A percentile compares a stretch with the other conserved stretches of the same genome.
Evolutionary conservation across 2,888 invertebrate genomes (phyloP).

Genomic region (Hipparchia semele): DNA sequence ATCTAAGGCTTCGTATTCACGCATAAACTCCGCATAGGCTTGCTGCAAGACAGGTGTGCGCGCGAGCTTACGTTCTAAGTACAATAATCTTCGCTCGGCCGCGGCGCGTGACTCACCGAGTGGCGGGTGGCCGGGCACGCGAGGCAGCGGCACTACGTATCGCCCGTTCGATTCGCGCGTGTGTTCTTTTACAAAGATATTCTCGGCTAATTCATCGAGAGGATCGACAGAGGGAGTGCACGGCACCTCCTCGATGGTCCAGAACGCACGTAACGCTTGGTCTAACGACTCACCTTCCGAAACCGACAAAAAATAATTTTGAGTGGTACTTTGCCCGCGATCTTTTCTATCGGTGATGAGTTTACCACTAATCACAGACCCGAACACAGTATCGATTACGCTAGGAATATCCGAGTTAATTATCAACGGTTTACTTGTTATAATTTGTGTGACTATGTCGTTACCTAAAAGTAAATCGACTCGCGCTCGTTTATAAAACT

Average conservation of each 20-base stretch:
- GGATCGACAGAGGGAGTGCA: not conserved
- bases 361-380: not conserved
- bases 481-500: too few relatives aligned
- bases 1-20: not conserved
- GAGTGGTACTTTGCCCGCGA: not conserved
- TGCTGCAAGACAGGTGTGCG: not conserved
- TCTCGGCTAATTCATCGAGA: not conserved
- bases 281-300: not conserved
- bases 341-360: not conserved
- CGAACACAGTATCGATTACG: not conserved
- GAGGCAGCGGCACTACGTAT: not conserved
- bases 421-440: too few relatives aligned
- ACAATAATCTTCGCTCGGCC: too few relatives aligned
- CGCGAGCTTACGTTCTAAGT: not conserved
- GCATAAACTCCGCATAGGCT: not conserved
- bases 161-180: constrained; percentile 1
- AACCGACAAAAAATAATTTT: not conserved
- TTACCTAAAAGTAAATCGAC: too few relatives aligned
- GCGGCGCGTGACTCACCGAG: not conserved
- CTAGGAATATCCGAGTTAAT: not conserved
- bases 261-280: not conserved
- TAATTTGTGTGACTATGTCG: too few relatives aligned
- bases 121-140: not conserved
- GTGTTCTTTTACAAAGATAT: not conserved
- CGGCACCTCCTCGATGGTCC: not conserved